Evolutionary conservation across 2,888 invertebrate species (phyloP), one percentile per base, ranked within the genome.

Genomic region (Linyphia triangularis): DNA sequence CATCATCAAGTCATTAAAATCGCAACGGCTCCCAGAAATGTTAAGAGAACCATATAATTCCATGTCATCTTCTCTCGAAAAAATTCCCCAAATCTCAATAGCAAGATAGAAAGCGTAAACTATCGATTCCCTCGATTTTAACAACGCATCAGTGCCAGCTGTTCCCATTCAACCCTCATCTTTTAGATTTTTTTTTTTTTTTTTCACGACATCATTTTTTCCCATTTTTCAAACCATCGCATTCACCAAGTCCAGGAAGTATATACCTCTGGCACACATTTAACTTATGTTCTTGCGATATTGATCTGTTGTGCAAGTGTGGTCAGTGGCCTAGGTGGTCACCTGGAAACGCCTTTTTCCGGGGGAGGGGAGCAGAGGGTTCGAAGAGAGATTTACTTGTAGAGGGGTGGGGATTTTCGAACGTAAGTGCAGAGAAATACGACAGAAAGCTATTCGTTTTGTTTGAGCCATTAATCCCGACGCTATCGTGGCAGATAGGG

Each of bases 321-420:
- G 73, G 57, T 22, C 69, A 40, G 63, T 63, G 59, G 28, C 69
- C 69, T 72, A 61, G 43, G 51, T 72, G 82, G 82, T 82, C 82
- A 82, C 82, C 82, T 82, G 72, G 82, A 72, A 40, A 82, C 82
- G 82, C 72, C 82, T 82, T 70, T 72, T 69, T 7, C 69, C 13
- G n/a, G 67, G 57, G 59, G 57, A 9, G 43, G 61, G 77, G 24
- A n/a, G 24, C 10, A 26, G 26, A n/a, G n/a, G n/a, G n/a, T n/a
- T n/a, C n/a, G n/a, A n/a, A n/a, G n/a, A n/a, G 26, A 79, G 78
- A 79, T 79, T 78, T 79, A 28, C 78, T 63, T 24, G 40, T 37
- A n/a, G 40, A n/a, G 73, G 59, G 75, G 51, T 26, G 28, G 19
- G 40, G 37, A 37, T n/a, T 37, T 37, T n/a, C 24, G 43, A 13